phyloP scores from a whole-genome alignment of 2,888 invertebrate genomes.

The Leucania comma region DNA sequence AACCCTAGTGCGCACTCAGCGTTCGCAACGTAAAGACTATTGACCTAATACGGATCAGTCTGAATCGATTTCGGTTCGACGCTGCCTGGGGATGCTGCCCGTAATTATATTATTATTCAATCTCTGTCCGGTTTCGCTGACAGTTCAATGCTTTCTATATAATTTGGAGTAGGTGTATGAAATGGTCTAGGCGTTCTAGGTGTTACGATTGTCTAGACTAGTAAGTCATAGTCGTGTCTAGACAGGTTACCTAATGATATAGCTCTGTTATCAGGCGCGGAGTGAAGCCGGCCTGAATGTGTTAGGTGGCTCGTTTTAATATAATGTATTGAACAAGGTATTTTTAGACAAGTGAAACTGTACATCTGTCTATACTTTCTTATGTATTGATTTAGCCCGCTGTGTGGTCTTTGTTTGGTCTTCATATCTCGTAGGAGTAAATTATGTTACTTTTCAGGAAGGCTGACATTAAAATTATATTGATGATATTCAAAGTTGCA shows the following conservation, averaged over 20 bases:
- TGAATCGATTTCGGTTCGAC: conserved; percentile 64
- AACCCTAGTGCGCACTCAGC: conserved; percentile 68
- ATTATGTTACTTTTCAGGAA: not conserved
- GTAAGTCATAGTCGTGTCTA: conserved; percentile 63
- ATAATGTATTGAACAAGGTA: conserved; percentile 21
- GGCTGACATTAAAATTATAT: not conserved
- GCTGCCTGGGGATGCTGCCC: conserved; percentile 51
- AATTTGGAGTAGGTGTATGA: conserved; percentile 56
- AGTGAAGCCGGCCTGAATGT: conserved; percentile 35
- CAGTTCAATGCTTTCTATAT: conserved; percentile 56
- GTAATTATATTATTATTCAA: conserved; percentile 62
- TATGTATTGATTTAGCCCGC: conserved; percentile 9
- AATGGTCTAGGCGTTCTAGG: conserved; percentile 48
- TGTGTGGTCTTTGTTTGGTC: conserved; percentile 15
- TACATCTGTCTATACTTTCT: conserved; percentile 15
- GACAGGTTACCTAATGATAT: conserved; percentile 63
- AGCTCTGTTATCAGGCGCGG: conserved; percentile 48
- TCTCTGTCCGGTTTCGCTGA: conserved; percentile 44
- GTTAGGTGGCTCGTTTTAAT: conserved; percentile 32
- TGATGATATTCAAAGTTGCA: not conserved
- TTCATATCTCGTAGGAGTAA: conserved; percentile 16
- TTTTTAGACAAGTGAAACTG: conserved; percentile 30
- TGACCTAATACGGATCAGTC: conserved; percentile 75
- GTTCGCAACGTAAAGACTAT: conserved; percentile 66
- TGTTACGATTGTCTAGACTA: conserved; percentile 61